These are phyloP conservation scores for Opisthograptis luteolata DNA, from an alignment of 2,888 invertebrate species.

Conservation along the genomic window DNA sequence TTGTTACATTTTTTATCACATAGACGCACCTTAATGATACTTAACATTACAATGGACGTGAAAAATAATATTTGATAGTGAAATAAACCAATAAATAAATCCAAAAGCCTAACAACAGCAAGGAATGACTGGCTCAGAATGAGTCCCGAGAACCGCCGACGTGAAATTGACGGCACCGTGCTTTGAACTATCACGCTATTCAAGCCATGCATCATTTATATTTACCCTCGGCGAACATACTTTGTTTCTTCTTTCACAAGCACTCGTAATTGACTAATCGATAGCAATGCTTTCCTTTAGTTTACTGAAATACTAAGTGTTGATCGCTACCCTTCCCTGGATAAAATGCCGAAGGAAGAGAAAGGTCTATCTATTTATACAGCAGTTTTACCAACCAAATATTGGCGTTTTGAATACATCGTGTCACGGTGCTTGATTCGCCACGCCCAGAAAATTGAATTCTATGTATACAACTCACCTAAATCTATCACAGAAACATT, in stretches of 20 bases:
- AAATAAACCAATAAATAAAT: neutral
- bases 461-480: slow-evolving; percentile 75
- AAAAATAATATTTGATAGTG: slow-evolving; percentile 8
- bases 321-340: slow-evolving; percentile 59
- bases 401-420: slow-evolving; percentile 82
- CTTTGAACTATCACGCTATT: slow-evolving; percentile 86
- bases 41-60: slow-evolving; percentile 16
- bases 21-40: neutral
- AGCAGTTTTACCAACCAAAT: slow-evolving; percentile 73
- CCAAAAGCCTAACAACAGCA: slow-evolving; percentile 44
- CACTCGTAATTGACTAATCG: slow-evolving; percentile 72
- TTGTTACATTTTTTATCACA: neutral
- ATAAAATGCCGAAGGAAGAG: slow-evolving; percentile 64
- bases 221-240: slow-evolving; percentile 84
- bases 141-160: slow-evolving; percentile 57
- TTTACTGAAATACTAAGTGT: slow-evolving; percentile 49
- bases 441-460: slow-evolving; percentile 84
- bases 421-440: slow-evolving; percentile 82
- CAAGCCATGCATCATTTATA: slow-evolving; percentile 84
- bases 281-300: slow-evolving; percentile 55
- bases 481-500: slow-evolving; percentile 59
- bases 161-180: slow-evolving; percentile 64
- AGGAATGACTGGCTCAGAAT: slow-evolving; percentile 56
- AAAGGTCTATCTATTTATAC: slow-evolving; percentile 77
- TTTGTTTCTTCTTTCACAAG: slow-evolving; percentile 78